A percentile compares a stretch with the other conserved stretches of the same genome.
Conservation (phyloP, 2,113 vertebrate species). For the Eonycteris spelaea region DNA sequence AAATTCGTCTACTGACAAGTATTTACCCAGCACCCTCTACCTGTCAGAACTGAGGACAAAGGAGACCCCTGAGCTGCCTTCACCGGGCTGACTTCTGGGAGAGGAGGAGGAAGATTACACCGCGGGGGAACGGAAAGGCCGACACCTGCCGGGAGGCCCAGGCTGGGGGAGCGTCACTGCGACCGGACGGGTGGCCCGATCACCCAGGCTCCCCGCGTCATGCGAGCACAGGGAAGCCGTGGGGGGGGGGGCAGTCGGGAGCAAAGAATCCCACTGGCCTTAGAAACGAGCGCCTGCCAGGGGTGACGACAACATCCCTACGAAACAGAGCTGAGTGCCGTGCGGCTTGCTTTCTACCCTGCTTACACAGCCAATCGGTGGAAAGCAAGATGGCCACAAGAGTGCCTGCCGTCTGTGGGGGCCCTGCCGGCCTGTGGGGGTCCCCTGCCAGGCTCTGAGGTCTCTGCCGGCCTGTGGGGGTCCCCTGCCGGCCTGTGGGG, state of each 20-base stretch:
- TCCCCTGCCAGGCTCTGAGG: background rate
- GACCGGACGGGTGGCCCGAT: background rate
- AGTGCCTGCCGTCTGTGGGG: too few relatives aligned
- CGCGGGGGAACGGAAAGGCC: background rate
- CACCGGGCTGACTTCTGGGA: background rate
- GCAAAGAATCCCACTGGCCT: background rate
- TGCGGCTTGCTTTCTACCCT: fast-evolving
- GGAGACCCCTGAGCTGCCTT: background rate
- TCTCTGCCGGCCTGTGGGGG: too few relatives aligned
- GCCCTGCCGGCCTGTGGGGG: too few relatives aligned
- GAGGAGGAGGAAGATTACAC: background rate
- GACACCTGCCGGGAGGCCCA: background rate
- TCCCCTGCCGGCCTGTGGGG: too few relatives aligned
- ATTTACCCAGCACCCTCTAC: background rate
- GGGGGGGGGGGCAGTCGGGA: background rate
- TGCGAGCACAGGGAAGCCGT: too few relatives aligned
- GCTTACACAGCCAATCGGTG: fast-evolving
- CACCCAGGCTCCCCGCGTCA: too few relatives aligned
- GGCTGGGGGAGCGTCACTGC: too few relatives aligned
- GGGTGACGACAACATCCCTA: fast-evolving
- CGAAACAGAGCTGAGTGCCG: fast-evolving
- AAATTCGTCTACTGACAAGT: background rate
- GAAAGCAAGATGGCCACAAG: background rate
- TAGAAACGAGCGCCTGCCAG: background rate
- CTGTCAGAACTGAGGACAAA: background rate